phyloP scores from a whole-genome alignment of 1,140 invertebrate species.

The Brachionus rubens region DNA sequence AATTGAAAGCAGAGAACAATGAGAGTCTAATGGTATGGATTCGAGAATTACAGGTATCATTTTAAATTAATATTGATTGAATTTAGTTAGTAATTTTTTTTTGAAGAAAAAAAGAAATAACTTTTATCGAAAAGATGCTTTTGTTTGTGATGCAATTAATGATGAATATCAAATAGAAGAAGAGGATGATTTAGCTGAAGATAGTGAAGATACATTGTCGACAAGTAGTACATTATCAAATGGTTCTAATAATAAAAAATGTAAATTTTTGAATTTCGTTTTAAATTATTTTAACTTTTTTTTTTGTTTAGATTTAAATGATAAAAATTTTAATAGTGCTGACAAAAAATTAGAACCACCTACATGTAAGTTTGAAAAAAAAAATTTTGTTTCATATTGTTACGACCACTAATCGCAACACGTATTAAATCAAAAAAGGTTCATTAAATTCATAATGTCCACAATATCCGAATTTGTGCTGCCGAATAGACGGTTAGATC shows the following conservation, averaged over 20 bases:
- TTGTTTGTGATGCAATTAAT: not conserved
- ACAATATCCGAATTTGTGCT: too few species aligned
- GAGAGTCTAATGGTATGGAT: constrained; percentile 62
- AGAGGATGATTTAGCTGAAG: not conserved
- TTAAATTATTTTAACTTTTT: too few species aligned
- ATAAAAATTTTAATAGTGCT: constrained; percentile 4
- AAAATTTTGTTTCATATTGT: too few species aligned
- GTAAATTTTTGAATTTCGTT: not conserved
- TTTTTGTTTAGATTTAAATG: too few species aligned
- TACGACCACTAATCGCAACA: too few species aligned
- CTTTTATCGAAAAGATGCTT: not conserved
- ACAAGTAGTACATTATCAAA: not conserved
- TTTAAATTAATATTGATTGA: not conserved
- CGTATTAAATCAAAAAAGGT: too few species aligned
- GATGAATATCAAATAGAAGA: not conserved
- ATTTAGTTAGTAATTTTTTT: not conserved
- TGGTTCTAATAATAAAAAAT: not conserved
- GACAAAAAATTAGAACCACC: not conserved
- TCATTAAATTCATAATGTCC: too few species aligned
- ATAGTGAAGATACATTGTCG: constrained; percentile 3
- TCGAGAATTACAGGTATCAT: constrained; percentile 56
- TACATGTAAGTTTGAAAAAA: too few species aligned
- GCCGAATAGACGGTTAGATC: too few species aligned
- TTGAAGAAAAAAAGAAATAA: constrained; percentile 13
- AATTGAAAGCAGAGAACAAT: constrained; percentile 60